Percentiles rank a stretch among this genome's conserved stretches.
Evolutionary conservation across 2,888 invertebrate genomes (phyloP).

Genomic region (Harpagoxenus sublaevis): DNA sequence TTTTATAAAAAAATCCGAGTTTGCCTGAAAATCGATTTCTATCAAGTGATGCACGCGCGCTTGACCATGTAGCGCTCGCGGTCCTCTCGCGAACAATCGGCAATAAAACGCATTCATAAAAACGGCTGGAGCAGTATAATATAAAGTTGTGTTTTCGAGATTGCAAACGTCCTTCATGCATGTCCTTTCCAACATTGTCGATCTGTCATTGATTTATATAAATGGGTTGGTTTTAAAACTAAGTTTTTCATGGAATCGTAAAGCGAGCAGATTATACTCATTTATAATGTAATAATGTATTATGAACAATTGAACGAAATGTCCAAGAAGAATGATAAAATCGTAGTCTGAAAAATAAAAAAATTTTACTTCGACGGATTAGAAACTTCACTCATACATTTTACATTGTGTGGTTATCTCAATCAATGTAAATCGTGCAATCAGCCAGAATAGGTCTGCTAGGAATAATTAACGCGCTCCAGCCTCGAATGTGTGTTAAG

Average conservation of each 20-base stretch:
- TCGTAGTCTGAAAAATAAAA: not conserved
- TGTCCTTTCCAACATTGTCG: not conserved
- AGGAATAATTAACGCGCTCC: conserved; percentile 33
- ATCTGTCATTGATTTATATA: conserved; percentile 7
- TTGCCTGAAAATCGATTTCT: too few relatives aligned
- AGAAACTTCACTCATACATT: not conserved
- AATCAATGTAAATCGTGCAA: conserved; percentile 15
- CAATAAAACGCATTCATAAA: too few relatives aligned
- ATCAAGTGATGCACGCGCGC: too few relatives aligned
- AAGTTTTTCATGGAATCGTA: not conserved
- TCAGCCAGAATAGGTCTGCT: conserved; percentile 20
- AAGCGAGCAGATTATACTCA: not conserved
- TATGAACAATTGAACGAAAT: not conserved
- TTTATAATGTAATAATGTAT: not conserved
- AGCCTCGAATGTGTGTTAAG: conserved; percentile 29
- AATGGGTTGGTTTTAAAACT: not conserved
- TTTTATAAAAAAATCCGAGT: too few relatives aligned
- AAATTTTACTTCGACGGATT: not conserved
- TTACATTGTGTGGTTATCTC: conserved; percentile 17
- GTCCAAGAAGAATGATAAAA: not conserved
- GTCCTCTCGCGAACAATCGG: too few relatives aligned
- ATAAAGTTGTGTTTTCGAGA: conserved; percentile 15
- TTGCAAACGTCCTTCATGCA: conserved; percentile 2
- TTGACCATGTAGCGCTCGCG: too few relatives aligned
- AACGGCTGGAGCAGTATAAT: conserved; percentile 32